A percentile compares a stretch with the other conserved stretches of the same genome.
phyloP scores from a whole-genome alignment of 2,888 invertebrate genomes.

The Scaptomyza tumidula region DNA sequence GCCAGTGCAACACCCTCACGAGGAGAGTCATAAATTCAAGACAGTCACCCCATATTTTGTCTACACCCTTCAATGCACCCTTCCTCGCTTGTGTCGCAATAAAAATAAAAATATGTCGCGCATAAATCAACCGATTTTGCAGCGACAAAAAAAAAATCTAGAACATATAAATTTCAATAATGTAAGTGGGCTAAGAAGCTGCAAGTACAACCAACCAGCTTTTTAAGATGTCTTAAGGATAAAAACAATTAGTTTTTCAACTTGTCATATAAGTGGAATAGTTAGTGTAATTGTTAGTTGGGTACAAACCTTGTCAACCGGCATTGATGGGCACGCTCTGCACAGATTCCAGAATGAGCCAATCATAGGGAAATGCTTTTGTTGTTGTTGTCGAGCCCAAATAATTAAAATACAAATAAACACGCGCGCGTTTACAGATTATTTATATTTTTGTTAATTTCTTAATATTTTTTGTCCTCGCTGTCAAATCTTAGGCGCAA shows the following conservation, averaged over 20 bases:
- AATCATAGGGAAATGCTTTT: constrained; percentile 90
- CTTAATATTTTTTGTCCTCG: constrained; percentile 26
- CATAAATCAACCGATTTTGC: constrained; percentile 65
- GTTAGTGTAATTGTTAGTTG: background rate
- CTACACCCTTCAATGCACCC: constrained; percentile 36
- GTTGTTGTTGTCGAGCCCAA: constrained; percentile 57
- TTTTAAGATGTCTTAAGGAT: constrained; percentile 4
- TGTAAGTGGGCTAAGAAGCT: constrained; percentile 60
- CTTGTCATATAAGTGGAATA: background rate
- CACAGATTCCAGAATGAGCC: constrained; percentile 99
- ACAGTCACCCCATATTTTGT: constrained; percentile 61
- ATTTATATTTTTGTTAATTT: constrained; percentile 13
- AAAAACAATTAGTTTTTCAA: background rate
- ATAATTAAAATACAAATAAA: constrained; percentile 67
- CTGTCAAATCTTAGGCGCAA: constrained; percentile 54
- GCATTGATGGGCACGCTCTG: constrained; percentile 98
- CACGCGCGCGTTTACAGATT: constrained; percentile 57
- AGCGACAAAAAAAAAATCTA: constrained; percentile 14
- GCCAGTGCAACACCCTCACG: constrained; percentile 51
- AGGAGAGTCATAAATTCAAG: constrained; percentile 57
- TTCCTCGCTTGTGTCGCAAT: constrained; percentile 60
- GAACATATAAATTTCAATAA: constrained; percentile 26
- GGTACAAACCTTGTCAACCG: constrained; percentile 93
- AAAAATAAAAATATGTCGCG: constrained; percentile 68
- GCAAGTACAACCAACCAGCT: constrained; percentile 13